Conservation (phyloP, 2,797 vertebrate genomes). For the Vultur gryphus region DNA sequence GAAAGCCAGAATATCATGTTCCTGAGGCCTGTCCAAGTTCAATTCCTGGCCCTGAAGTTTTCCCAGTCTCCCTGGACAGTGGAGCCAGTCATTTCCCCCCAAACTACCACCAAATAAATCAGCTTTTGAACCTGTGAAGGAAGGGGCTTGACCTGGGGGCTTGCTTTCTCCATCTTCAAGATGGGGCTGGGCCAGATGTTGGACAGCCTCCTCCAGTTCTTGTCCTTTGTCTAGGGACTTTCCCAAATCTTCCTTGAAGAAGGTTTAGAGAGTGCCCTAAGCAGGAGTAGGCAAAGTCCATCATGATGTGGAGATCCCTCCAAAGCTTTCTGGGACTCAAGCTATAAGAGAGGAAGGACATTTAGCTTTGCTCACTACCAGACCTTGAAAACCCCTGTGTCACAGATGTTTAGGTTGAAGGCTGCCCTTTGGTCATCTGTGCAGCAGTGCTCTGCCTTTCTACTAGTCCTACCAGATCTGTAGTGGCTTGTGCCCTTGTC, state of each 20-base stretch:
- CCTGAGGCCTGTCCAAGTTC: background rate
- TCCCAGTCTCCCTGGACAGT: background rate
- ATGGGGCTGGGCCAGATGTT: background rate
- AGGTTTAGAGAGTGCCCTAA: background rate
- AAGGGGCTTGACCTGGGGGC: background rate
- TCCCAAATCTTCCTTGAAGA: background rate
- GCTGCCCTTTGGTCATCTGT: background rate
- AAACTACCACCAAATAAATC: background rate
- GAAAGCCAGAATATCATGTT: background rate
- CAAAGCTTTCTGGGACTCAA: background rate
- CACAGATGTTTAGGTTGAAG: background rate
- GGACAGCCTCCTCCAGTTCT: background rate
- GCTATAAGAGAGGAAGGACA: background rate
- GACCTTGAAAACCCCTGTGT: background rate
- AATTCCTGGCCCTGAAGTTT: background rate
- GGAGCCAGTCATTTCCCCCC: background rate
- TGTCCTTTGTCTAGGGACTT: background rate
- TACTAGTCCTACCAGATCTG: background rate
- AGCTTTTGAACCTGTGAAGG: background rate
- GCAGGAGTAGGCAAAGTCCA: background rate
- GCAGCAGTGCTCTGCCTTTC: background rate
- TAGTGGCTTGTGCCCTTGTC: background rate
- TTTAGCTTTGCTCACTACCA: background rate
- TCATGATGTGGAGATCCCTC: background rate
- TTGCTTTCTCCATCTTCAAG: background rate